Evolutionary conservation across 1,140 invertebrate species (phyloP).

Genomic region (Eulimnadia texana): DNA sequence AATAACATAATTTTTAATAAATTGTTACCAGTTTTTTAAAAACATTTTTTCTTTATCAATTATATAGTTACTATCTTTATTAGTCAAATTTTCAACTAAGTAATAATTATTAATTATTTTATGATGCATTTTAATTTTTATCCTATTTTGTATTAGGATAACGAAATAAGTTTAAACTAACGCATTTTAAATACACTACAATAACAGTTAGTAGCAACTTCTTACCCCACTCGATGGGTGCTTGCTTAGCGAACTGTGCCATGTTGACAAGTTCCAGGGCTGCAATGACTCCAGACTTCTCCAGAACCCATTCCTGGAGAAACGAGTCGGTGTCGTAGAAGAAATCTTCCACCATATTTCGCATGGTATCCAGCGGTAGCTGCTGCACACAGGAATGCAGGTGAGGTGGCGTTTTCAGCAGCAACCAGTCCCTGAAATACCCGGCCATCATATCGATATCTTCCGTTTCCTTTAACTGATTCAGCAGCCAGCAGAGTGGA

Average conservation of each 20-base stretch:
- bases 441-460: neutral
- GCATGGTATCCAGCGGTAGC: neutral
- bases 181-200: too few species aligned
- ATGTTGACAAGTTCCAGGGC: conserved; percentile 2
- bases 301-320: neutral
- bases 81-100: too few species aligned
- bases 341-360: neutral
- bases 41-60: too few species aligned
- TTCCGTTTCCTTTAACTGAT: neutral
- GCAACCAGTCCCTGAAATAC: conserved; percentile 2
- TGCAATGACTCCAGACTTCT: neutral
- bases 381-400: neutral
- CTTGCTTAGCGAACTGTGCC: neutral
- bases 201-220: too few species aligned
- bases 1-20: too few species aligned
- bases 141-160: too few species aligned
- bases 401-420: neutral
- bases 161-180: too few species aligned
- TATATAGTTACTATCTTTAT: too few species aligned
- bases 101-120: too few species aligned
- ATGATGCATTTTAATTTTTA: too few species aligned
- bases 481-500: neutral
- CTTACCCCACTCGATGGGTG: neutral
- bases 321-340: neutral
- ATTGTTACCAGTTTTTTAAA: too few species aligned